phyloP scores from a whole-genome alignment of 2,797 vertebrate species.

The Pelodytes ibericus region DNA sequence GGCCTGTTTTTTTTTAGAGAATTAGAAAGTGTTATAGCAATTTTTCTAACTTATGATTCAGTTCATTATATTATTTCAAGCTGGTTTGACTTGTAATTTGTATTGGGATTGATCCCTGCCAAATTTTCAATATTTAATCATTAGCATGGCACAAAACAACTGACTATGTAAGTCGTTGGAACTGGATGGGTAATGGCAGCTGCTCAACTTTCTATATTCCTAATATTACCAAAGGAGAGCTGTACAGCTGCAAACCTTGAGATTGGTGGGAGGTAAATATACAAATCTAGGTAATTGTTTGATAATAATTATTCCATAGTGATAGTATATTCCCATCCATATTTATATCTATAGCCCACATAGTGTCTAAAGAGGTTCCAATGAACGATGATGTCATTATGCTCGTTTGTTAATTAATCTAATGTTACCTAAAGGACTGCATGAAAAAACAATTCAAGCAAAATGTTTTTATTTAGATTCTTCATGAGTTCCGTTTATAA shows the following conservation, averaged over 20 bases:
- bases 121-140: not conserved
- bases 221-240: constrained; percentile 1
- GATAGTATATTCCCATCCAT: constrained; percentile 21
- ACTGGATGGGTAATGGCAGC: not conserved
- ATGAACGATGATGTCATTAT: constrained; percentile 38
- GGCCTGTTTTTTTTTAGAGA: too few species aligned
- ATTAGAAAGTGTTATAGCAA: too few species aligned
- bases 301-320: constrained; percentile 22
- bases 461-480: too few species aligned
- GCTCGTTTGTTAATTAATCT: constrained; percentile 32
- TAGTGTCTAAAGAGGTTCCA: constrained; percentile 18
- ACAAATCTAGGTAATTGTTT: constrained; percentile 8
- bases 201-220: not conserved
- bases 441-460: too few species aligned
- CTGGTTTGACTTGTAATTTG: not conserved
- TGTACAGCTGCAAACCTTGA: constrained; percentile 18
- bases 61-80: not conserved
- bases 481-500: too few species aligned
- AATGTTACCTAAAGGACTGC: constrained; percentile 18
- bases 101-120: not conserved
- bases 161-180: not conserved
- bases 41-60: too few species aligned
- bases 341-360: constrained; percentile 13
- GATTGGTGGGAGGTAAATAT: not conserved
- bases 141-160: constrained; percentile 11